These are phyloP conservation scores for Cossypha polioptera DNA, from an alignment of 2,797 vertebrate species.

Conservation along the genomic window DNA sequence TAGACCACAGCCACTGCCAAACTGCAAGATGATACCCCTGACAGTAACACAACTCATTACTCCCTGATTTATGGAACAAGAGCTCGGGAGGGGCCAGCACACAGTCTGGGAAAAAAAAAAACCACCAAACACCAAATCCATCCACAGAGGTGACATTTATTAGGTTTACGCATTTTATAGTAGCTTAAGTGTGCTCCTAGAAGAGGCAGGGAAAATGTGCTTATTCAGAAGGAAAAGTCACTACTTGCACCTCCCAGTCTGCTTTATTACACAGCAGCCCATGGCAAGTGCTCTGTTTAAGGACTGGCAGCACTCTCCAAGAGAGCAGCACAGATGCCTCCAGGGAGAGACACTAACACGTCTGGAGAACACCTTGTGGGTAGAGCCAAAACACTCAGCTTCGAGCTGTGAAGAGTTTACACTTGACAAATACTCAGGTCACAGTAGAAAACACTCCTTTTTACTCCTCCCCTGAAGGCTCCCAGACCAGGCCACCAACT, in stretches of 20 bases:
- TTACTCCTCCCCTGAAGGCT: background rate
- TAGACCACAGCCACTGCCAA: constrained; percentile 15
- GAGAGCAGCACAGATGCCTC: background rate
- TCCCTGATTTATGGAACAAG: constrained; percentile 40
- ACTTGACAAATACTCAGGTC: background rate
- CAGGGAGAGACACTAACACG: background rate
- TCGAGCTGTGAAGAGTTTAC: background rate
- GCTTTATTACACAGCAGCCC: background rate
- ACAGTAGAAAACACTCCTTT: background rate
- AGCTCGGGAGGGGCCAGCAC: background rate
- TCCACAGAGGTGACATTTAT: constrained; percentile 37
- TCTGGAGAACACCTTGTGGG: background rate
- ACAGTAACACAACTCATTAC: constrained; percentile 63
- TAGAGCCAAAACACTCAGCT: background rate
- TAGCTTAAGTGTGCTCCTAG: background rate
- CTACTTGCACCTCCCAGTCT: background rate
- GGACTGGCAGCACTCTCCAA: background rate
- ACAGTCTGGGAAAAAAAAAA: background rate
- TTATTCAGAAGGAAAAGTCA: constrained; percentile 34
- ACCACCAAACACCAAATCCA: background rate
- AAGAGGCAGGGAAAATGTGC: background rate
- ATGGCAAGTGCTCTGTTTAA: background rate
- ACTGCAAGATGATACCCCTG: constrained; percentile 30
- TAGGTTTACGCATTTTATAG: constrained; percentile 40
- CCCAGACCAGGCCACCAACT: background rate